Conservation (phyloP, 2,888 invertebrate genomes). For the Mycogona germanica region DNA sequence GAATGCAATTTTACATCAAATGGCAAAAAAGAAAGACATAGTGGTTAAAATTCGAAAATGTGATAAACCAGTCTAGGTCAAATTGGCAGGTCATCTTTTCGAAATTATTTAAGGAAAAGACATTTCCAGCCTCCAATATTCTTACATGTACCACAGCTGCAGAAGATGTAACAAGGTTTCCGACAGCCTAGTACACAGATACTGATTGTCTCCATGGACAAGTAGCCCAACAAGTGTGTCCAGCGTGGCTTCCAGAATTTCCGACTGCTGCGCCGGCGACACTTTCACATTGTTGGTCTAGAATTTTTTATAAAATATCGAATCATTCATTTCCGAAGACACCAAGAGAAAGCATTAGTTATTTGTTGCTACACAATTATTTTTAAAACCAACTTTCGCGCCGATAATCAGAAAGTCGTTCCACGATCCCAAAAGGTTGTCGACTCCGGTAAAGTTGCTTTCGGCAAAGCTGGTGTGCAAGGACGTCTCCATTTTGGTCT, state of each 20-base stretch:
- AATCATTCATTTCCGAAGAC: no score
- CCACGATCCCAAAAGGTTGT: slow-evolving; percentile 5
- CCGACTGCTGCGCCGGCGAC: neutral
- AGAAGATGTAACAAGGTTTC: neutral
- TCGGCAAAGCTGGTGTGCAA: neutral
- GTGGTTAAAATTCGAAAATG: no score
- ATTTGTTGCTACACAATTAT: neutral
- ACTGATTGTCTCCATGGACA: neutral
- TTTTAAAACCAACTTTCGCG: neutral
- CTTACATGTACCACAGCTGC: neutral
- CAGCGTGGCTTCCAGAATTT: neutral
- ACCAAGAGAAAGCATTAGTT: neutral
- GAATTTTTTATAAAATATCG: neutral
- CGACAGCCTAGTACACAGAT: neutral
- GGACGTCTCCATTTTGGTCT: neutral
- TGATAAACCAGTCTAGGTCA: no score
- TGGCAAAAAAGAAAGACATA: no score
- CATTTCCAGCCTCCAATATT: no score
- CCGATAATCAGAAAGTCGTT: slow-evolving; percentile 12
- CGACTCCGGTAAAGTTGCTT: neutral
- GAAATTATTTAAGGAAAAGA: no score
- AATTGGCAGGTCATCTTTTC: no score
- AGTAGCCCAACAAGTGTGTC: neutral
- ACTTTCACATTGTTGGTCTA: slow-evolving; percentile 3
- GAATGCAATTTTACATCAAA: no score